Conservation (phyloP, 1,140 invertebrate species). For the Drosophila ananassae region DNA sequence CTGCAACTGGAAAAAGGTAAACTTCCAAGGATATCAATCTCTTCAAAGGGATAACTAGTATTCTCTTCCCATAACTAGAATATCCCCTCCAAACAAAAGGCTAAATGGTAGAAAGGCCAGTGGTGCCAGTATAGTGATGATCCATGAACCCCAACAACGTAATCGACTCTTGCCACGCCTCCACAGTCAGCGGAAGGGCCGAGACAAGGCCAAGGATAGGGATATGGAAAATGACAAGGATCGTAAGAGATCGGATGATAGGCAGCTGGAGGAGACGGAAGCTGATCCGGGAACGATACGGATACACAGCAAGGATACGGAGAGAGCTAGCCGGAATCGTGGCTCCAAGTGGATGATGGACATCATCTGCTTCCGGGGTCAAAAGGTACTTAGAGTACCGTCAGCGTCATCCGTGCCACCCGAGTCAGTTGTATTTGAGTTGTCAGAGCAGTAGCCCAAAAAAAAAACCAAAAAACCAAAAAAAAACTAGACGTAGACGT, state of each 20-base stretch:
- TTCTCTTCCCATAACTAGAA: slow-evolving; percentile 18
- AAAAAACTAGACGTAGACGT: slow-evolving; percentile 36
- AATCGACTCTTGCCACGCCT: slow-evolving; percentile 46
- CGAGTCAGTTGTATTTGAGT: slow-evolving; percentile 84
- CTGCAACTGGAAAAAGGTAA: slow-evolving; percentile 58
- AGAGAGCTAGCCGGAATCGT: background rate
- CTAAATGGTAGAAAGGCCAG: slow-evolving; percentile 54
- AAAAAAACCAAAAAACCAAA: background rate
- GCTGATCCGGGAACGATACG: slow-evolving; percentile 21
- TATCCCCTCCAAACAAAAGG: slow-evolving; percentile 55
- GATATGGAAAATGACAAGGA: slow-evolving; percentile 1
- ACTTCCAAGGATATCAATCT: background rate
- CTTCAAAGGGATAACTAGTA: background rate
- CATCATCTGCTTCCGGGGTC: slow-evolving; percentile 80
- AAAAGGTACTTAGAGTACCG: slow-evolving; percentile 84
- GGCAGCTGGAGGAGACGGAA: slow-evolving; percentile 14
- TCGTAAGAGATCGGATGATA: slow-evolving; percentile 6
- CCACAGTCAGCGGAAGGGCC: slow-evolving; percentile 13
- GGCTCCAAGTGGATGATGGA: slow-evolving; percentile 71
- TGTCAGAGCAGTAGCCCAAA: slow-evolving; percentile 83
- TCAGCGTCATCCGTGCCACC: slow-evolving; percentile 82
- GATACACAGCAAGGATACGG: slow-evolving; percentile 52
- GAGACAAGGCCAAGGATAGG: slow-evolving; percentile 26
- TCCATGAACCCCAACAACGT: slow-evolving; percentile 57
- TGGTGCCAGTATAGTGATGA: slow-evolving; percentile 64